These are phyloP conservation scores for Bradypodion pumilum DNA, from an alignment of 2,797 vertebrate genomes.

Conservation along the genomic window DNA sequence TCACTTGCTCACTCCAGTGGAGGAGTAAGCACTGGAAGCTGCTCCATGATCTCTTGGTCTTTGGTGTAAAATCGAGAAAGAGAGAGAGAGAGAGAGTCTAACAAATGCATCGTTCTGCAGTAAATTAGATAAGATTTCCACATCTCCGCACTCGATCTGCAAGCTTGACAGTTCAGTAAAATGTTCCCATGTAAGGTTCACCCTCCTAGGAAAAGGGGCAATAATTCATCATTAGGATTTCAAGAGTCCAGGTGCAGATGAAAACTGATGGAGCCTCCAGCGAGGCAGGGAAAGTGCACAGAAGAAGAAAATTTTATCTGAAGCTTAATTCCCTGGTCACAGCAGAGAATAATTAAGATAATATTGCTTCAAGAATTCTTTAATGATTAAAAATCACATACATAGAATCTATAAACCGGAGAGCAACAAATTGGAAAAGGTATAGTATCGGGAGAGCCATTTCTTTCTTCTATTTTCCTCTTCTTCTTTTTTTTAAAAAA, in stretches of 20 bases:
- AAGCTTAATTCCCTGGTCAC: slow-evolving; percentile 93
- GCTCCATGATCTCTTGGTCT: slow-evolving; percentile 73
- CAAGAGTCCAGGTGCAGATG: slow-evolving; percentile 98
- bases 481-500: neutral
- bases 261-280: slow-evolving; percentile 94
- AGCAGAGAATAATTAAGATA: slow-evolving; percentile 93
- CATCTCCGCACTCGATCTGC: slow-evolving; percentile 80
- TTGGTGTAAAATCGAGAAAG: slow-evolving; percentile 63
- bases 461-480: slow-evolving; percentile 25
- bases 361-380: slow-evolving; percentile 93
- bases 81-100: slow-evolving; percentile 75
- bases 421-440: slow-evolving; percentile 78
- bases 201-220: slow-evolving; percentile 87
- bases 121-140: slow-evolving; percentile 88
- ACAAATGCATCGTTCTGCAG: slow-evolving; percentile 80
- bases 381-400: slow-evolving; percentile 94
- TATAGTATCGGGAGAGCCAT: slow-evolving; percentile 71
- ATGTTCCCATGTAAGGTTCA: slow-evolving; percentile 84
- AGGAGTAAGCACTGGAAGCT: slow-evolving; percentile 50
- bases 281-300: slow-evolving; percentile 83
- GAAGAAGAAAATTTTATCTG: slow-evolving; percentile 95
- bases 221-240: slow-evolving; percentile 98
- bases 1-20: neutral
- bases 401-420: slow-evolving; percentile 86
- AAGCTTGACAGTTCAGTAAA: slow-evolving; percentile 86